Evolutionary conservation across 2,888 invertebrate genomes (phyloP).

Genomic region (Ormyrus pomaceus): DNA sequence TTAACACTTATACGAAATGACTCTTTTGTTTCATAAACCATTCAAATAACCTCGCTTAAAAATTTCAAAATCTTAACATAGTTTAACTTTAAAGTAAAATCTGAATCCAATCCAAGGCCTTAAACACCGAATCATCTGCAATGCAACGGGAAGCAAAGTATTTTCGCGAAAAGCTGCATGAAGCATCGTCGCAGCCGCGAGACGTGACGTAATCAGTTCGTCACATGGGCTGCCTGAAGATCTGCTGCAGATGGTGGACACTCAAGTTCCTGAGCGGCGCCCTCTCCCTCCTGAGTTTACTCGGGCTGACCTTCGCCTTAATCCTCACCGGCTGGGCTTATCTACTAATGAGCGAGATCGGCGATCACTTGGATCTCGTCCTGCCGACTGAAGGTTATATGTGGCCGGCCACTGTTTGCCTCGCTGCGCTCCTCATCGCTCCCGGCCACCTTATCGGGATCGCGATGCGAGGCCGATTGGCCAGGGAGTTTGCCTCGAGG

Average conservation of each 20-base stretch:
- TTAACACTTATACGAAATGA: too few species aligned
- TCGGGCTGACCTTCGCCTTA: slow-evolving; percentile 13
- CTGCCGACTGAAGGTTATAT: slow-evolving; percentile 59
- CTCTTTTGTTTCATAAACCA: too few species aligned
- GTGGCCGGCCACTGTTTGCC: slow-evolving; percentile 58
- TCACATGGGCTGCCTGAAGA: slow-evolving; percentile 4
- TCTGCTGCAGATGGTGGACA: slow-evolving; percentile 8
- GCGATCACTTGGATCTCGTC: slow-evolving; percentile 58
- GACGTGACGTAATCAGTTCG: background rate
- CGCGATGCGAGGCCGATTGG: background rate
- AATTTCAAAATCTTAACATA: too few species aligned
- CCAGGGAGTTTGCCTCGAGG: background rate
- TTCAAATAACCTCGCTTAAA: too few species aligned
- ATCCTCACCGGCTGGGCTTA: slow-evolving; percentile 11
- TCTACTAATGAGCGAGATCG: slow-evolving; percentile 2
- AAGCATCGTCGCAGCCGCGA: background rate
- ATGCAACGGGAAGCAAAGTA: too few species aligned
- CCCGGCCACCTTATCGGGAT: slow-evolving; percentile 60
- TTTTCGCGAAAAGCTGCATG: too few species aligned
- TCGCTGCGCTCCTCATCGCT: slow-evolving; percentile 52
- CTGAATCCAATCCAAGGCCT: too few species aligned
- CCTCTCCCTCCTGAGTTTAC: slow-evolving; percentile 29
- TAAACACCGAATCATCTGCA: too few species aligned
- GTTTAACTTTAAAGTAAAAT: background rate
- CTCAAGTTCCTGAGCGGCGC: slow-evolving; percentile 1